Evolutionary conservation across 2,888 invertebrate genomes (phyloP), one percentile per base, ranked within the genome.

Genomic region (Drosophila vallismaia): DNA sequence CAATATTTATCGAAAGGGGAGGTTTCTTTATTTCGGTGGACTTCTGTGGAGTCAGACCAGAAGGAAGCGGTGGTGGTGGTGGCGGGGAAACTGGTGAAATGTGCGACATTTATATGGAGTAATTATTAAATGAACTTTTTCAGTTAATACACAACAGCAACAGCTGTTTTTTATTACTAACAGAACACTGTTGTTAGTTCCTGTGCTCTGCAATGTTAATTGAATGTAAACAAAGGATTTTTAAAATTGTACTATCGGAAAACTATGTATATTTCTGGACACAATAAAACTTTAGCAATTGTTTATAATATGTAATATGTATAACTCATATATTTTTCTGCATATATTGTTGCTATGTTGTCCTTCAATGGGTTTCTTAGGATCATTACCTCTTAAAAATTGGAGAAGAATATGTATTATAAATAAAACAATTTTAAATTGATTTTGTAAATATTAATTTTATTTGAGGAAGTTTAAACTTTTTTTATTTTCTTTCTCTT

Each of bases 41-140:
- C 38, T 36, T n/a, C 12, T 24, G 29, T 36, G 36, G 36, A n/a
- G n/a, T 5, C n/a, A n/a, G 36, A n/a, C n/a, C 36, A 6, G 36
- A 36, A n/a, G 36, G 36, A 36, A 36, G 45, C 1, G 59, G 71
- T 0, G 64, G 66, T 0, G 78, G 72, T 1, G 79, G 78, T 0
- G 73, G 75, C n/a, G 63, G 46, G 0, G 64, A 33, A 1, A 57
- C 59, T 24, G n/a, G 19, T 4, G 63, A 50, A 46, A 29, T 56
- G 49, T 59, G 42, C 10, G 76, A 54, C 81, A 80, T 76, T 50
- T 7, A 29, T 12, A 7, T 10, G 0, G 9, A 48, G 14, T 9
- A 31, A 60, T 28, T n/a, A 62, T 44, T 12, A 59, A 63, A 19
- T 10, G n/a, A 7, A 33, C 10, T 12, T 5, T 1, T 4, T 4